Evolutionary conservation across 1,140 invertebrate genomes (phyloP), one percentile per base, ranked within the genome.

Genomic region (Drosophila saltans): DNA sequence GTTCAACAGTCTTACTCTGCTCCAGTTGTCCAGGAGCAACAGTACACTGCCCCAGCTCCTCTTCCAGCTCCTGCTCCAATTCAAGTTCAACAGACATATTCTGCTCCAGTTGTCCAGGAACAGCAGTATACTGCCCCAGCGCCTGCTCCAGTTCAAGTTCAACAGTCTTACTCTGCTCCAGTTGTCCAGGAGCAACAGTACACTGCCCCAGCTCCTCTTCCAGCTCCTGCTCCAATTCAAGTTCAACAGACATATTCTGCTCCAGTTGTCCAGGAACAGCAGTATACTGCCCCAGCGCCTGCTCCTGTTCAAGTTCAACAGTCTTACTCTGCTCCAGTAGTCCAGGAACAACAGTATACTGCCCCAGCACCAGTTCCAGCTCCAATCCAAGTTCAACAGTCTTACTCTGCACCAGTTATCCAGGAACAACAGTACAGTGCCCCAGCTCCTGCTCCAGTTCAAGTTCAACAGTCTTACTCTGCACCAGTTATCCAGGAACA

Each of bases 231-330:
- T 58, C 71, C 71, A 1, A 41, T 59, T 2, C 40, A 58, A 0
- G 41, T 45, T 0, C 39, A 55, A 1, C 59, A 69, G 21, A 55
- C 28, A 7, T 52, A 21, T 33, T 45, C 24, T 26, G 75, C 66
- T 43, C 78, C 68, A 1, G 65, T 21, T 21, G 66, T 30, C 1
- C 45, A 48, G 21, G 45, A 21, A 24, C 45, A 48, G 24, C 45
- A 48, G 8, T 36, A 36, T 36, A 6, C 9, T 4, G 33, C 56
- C 6, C 24, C 65, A 2, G 72, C 63, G 24, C 80, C 67, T 3
- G 65, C 68, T 55, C 78, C 24, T 2, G 74, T 71, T 24, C 45
- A 48, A 11, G 66, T 70, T 5, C 67, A 80, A 7, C 69, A 77
- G 3, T 48, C 41, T 0, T 66, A 77, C 30, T 40, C 78, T 0